These are phyloP conservation scores for Eurystomus gularis DNA, from an alignment of 2,113 vertebrate genomes.

Conservation along the genomic window DNA sequence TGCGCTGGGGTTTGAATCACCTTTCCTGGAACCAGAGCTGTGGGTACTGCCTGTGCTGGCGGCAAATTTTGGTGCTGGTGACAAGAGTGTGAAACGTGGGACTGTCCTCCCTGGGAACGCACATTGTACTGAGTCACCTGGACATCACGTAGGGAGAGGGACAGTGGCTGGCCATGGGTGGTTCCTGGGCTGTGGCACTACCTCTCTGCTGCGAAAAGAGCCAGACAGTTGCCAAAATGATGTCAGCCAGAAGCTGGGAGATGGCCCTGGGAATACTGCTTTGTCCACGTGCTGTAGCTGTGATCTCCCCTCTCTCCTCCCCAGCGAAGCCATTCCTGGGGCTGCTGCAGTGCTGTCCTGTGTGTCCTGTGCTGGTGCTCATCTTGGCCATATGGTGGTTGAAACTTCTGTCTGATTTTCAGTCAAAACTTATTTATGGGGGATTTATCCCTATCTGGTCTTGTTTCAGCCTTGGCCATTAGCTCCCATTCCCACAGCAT, in stretches of 20 bases:
- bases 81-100: not conserved
- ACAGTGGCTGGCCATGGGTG: not conserved
- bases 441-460: not conserved
- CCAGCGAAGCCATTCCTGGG: fast-evolving
- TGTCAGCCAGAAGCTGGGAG: not conserved
- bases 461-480: not conserved
- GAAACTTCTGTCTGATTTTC: not conserved
- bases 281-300: not conserved
- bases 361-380: not conserved
- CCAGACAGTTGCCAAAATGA: not conserved
- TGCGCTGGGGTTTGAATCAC: constrained; percentile 10
- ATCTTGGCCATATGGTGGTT: not conserved
- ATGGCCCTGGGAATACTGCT: not conserved
- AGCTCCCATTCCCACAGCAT: not conserved
- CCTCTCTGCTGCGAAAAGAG: not conserved
- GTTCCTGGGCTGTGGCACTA: not conserved
- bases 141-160: fast-evolving
- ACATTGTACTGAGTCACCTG: not conserved
- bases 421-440: not conserved
- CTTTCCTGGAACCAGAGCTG: not conserved
- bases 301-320: not conserved
- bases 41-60: not conserved
- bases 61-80: not conserved
- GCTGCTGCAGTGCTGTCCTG: not conserved
- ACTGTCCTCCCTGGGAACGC: not conserved